Conservation (phyloP, 2,113 vertebrate genomes). For the Oryctolagus cuniculus region mOryCun1.1 NC_091435.1:123014001-123014500, state of each 20-base stretch:
- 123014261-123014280: not conserved
- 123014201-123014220: not conserved
- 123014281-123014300: not conserved
- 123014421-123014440: not conserved
- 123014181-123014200: not conserved
- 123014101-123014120: not conserved
- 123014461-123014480: not conserved
- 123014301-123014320: not conserved
- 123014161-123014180: not conserved
- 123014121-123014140: not conserved
- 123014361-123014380: not conserved
- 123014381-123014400: not conserved
- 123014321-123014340: not conserved
- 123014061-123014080: fast-evolving
- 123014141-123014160: not conserved
- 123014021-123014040: slow-evolving; percentile 19
- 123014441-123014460: not conserved
- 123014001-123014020: slow-evolving; percentile 17
- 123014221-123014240: not conserved
- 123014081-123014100: slow-evolving; percentile 55
- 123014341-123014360: not conserved
- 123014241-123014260: not conserved
- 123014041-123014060: not conserved
- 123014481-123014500: not conserved
- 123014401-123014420: not conserved